Base-by-base conservation (phyloP, 2,113 vertebrate genomes). In the Thryonomys swinderianus region DNA sequence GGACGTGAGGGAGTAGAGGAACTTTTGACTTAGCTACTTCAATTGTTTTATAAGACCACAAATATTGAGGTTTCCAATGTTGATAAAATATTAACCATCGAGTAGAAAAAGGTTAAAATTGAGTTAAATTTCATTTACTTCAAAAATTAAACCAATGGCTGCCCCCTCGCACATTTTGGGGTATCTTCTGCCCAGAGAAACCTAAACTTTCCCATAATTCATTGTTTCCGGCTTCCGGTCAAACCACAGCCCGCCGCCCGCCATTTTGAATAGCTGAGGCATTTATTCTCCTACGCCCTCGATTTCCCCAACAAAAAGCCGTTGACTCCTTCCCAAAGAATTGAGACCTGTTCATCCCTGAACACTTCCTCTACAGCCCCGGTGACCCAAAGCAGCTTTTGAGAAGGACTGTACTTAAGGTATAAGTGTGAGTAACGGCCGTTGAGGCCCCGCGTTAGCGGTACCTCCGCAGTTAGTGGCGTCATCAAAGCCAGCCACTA, bases 201-300 rank as follows among this genome's bases (percentile, higher is more conserved):
- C n/a, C 0, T 0, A 48, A 21, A 7, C 17, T 69, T 5, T 12
- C 93, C 95, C 91, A 90, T 80, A 93, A 96, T 79, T 14, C 96
- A 64, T 2, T 21, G 40, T 51, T 27, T 96, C 71, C 27, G 1
- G 53, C 12, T 18, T 30, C 32, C 7, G 3, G 2, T 51, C 5
- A 11, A 5, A 21, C 0, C 0, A 4, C 25, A 0, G 32, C 0
- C 5, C 2, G 59, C 12, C 9, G 5, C 2, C 3, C 64, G 64
- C 81, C 55, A 34, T 74, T n/a, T 86, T 94, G 0, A 7, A 0
- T 2, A 12, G 45, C 20, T 0, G 6, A 5, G 1, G 21, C 32
- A 14, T 85, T 4, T 0, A 0, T 55, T 10, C 3, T 1, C 5
- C 0, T 0, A 0, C 4, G 0, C 2, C 0, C 0, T 51, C 0